These are phyloP conservation scores for Etia nguti DNA, from an alignment of 2,113 vertebrate species.

Conservation along the genomic window DNA sequence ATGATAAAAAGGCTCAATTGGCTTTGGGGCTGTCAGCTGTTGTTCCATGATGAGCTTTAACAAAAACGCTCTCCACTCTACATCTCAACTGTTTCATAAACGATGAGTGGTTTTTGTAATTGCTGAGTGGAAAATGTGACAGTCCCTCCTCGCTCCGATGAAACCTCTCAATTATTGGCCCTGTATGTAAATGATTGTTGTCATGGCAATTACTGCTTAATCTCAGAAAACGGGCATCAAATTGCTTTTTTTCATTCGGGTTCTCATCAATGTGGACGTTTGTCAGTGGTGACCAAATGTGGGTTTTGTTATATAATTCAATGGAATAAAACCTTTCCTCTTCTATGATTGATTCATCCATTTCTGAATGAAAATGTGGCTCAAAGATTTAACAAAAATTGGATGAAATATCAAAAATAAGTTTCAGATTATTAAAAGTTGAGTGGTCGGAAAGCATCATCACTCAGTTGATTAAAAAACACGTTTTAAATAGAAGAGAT, in stretches of 20 bases:
- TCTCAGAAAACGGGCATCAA: slow-evolving; percentile 13
- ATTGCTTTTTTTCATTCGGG: slow-evolving; percentile 37
- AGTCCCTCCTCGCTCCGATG: neutral
- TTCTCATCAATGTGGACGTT: neutral
- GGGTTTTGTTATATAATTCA: neutral
- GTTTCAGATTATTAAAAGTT: neutral
- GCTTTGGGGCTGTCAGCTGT: neutral
- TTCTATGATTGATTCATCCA: neutral
- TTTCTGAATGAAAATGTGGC: neutral
- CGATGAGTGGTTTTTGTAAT: slow-evolving; percentile 13
- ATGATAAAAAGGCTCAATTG: neutral
- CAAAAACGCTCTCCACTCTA: neutral
- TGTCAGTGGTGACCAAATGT: neutral
- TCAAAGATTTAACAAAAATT: neutral
- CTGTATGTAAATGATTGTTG: slow-evolving; percentile 45
- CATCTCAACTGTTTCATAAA: neutral
- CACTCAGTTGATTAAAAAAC: neutral
- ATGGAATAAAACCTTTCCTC: neutral
- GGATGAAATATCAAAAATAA: neutral
- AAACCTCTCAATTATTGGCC: slow-evolving; percentile 45
- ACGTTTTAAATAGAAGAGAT: neutral
- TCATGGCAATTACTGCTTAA: slow-evolving; percentile 52
- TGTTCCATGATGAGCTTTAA: neutral
- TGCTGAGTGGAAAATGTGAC: slow-evolving; percentile 36
- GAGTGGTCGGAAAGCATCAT: neutral